Conservation (phyloP, 2,797 vertebrate genomes). For the Potorous gilbertii region DNA sequence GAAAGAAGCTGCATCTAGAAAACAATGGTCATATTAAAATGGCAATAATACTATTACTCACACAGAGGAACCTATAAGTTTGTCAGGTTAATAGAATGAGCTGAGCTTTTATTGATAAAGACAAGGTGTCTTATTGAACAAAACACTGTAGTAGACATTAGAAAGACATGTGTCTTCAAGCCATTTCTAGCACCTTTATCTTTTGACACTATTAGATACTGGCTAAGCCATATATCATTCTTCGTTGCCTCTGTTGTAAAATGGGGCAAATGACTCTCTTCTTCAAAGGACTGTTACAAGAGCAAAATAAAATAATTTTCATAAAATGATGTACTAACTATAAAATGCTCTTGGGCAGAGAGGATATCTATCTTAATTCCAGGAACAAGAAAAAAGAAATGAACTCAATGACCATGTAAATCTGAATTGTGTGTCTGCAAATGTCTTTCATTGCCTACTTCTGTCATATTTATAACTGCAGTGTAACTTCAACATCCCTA, state of each 20-base stretch:
- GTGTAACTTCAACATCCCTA: neutral
- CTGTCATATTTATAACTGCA: neutral
- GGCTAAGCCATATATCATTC: neutral
- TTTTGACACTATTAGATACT: neutral
- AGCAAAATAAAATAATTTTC: neutral
- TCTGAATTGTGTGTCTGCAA: neutral
- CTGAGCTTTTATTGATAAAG: neutral
- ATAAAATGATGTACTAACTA: neutral
- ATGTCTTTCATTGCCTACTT: neutral
- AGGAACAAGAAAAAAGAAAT: neutral
- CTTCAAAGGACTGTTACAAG: neutral
- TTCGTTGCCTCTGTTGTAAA: neutral
- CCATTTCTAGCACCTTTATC: neutral
- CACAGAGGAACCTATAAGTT: neutral
- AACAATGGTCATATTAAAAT: neutral
- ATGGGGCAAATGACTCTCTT: neutral
- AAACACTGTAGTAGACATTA: neutral
- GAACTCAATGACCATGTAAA: neutral
- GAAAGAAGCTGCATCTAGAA: neutral
- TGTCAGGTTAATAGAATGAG: neutral
- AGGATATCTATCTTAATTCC: neutral
- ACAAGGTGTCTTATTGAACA: neutral
- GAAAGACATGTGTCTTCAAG: neutral
- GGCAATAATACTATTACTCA: neutral
- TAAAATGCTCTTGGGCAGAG: neutral